phyloP scores from a whole-genome alignment of 2,113 vertebrate species.

The Jacana jacana region DNA sequence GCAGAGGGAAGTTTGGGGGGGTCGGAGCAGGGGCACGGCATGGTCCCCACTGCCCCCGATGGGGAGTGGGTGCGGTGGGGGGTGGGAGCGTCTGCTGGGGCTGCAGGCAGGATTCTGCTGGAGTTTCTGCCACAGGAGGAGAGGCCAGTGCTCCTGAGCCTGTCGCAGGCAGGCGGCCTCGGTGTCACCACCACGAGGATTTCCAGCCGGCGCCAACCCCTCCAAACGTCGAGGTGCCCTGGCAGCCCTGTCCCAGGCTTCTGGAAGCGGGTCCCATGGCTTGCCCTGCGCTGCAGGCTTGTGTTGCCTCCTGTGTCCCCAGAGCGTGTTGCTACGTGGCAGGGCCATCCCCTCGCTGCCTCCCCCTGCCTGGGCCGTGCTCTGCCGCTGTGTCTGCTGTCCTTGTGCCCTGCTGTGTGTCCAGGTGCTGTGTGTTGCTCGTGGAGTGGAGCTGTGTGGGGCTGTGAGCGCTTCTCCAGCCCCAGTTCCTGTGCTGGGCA shows the following conservation, averaged over 20 bases:
- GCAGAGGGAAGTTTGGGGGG: not conserved
- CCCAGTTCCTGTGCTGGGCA: not conserved
- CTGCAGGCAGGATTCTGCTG: not conserved
- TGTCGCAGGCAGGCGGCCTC: not conserved
- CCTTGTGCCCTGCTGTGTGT: not conserved
- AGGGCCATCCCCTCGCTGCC: not conserved
- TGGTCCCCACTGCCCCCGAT: accelerated
- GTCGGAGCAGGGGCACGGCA: accelerated
- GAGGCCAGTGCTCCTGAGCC: not conserved
- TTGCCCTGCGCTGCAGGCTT: not conserved
- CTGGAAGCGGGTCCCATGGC: accelerated
- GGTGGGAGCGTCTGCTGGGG: not conserved
- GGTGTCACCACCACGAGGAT: accelerated
- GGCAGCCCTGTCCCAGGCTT: not conserved
- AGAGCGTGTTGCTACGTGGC: accelerated
- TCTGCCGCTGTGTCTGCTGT: not conserved
- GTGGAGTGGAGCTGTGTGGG: not conserved
- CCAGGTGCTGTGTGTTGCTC: accelerated
- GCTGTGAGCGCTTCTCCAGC: not conserved
- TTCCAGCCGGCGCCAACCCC: accelerated
- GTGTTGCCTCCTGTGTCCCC: accelerated
- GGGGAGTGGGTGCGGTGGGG: not conserved
- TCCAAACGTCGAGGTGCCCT: too few relatives aligned
- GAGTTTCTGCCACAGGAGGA: not conserved
- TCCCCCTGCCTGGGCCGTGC: not conserved